Conservation (phyloP, 2,113 vertebrate genomes). For the Sylvietta virens region DNA sequence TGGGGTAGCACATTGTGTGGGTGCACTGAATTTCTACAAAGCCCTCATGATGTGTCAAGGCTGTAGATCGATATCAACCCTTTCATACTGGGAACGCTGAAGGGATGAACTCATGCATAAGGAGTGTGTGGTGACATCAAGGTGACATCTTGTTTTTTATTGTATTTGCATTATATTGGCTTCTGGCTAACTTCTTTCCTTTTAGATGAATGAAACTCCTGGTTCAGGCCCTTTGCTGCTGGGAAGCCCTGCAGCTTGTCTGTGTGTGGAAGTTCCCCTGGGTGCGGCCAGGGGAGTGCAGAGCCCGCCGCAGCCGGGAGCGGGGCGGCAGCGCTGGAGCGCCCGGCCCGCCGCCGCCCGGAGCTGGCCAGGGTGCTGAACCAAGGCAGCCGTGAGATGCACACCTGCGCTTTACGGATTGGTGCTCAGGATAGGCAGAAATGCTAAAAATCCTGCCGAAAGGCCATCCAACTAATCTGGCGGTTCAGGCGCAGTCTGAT, state of each 20-base stretch:
- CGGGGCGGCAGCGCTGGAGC: background rate
- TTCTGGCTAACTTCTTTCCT: background rate
- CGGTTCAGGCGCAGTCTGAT: too few relatives aligned
- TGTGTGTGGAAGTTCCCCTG: rapidly evolving
- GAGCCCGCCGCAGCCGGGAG: background rate
- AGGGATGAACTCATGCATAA: background rate
- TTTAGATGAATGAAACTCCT: background rate
- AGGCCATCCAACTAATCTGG: rapidly evolving
- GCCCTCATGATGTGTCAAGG: background rate
- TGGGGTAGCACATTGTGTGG: background rate
- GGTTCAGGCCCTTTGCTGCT: background rate
- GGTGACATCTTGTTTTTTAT: background rate
- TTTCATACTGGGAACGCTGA: background rate
- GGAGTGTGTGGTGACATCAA: background rate
- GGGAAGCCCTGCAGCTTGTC: too few relatives aligned
- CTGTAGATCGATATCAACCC: background rate
- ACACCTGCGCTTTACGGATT: rapidly evolving
- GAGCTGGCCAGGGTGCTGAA: constrained; percentile 10
- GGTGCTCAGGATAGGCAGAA: rapidly evolving
- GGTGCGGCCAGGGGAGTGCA: rapidly evolving
- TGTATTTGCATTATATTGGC: background rate
- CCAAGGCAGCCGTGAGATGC: rapidly evolving
- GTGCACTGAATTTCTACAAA: background rate
- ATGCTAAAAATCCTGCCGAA: background rate
- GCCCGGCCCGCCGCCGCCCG: background rate